Percentiles rank a stretch among this genome's conserved stretches.
Conservation (phyloP, 2,113 vertebrate genomes). For the Neotoma lepida region DNA sequence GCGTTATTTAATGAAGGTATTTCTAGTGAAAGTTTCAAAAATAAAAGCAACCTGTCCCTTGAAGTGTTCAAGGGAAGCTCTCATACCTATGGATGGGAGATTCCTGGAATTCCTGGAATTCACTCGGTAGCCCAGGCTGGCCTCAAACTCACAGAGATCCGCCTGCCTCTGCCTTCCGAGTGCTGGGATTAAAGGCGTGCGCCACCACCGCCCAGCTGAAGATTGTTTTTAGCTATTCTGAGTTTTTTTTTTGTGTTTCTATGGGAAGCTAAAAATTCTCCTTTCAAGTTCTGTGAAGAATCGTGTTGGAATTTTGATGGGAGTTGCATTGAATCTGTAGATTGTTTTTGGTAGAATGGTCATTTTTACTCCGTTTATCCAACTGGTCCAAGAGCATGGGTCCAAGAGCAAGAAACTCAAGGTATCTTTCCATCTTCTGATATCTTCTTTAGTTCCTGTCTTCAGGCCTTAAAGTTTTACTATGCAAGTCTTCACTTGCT, state of each 20-base stretch:
- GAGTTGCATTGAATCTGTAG: background rate
- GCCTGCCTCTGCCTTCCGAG: too few species aligned
- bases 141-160: too few species aligned
- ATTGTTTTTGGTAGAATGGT: background rate
- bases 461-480: background rate
- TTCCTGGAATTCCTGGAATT: too few species aligned
- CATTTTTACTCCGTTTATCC: background rate
- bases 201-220: too few species aligned
- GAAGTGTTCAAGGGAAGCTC: background rate
- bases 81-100: background rate
- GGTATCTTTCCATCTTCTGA: background rate
- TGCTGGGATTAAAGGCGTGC: too few species aligned
- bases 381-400: background rate
- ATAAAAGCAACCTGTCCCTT: background rate
- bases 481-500: background rate
- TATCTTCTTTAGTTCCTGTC: background rate
- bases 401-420: too few species aligned
- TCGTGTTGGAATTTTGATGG: background rate
- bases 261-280: background rate
- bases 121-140: too few species aligned
- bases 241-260: background rate
- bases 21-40: background rate
- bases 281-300: background rate
- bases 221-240: background rate
- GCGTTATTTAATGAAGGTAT: constrained; percentile 23